Base-by-base conservation (phyloP, 2,888 invertebrate genomes). In the Agrochola litura region DNA sequence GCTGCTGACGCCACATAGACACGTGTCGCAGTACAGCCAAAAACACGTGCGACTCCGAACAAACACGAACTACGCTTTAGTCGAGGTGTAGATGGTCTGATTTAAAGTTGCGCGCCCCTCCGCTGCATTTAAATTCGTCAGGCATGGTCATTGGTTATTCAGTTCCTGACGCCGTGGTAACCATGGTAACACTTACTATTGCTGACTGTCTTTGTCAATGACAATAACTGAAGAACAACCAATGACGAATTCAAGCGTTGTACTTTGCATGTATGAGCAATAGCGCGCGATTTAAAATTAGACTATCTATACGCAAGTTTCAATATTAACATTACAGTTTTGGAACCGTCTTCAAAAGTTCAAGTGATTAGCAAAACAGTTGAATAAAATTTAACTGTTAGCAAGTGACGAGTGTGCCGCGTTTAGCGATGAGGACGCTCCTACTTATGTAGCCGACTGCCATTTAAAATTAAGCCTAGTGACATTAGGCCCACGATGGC, bases 371-470 rank as follows among this genome's bases (percentile, higher is more conserved):
- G 64, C 60, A 65, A 46, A 46, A 60, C 83, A 60, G 81, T 79
- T 56, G 46, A 77, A 77, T 73, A 8, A 56, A 37, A 83, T 81
- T 70, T 0, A 41, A 63, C 63, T 68, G 76, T 73, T 71, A n/a
- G 70, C 68, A 49, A 78, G 82, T 73, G 82, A 56, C 72, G 77
- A 69, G 86, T 63, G 54, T 64, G 69, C 76, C 65, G 71, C 30
- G 63, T 69, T 58, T 10, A 25, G 69, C 71, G 83, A 81, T 37
- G 56, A 46, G 41, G 79, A 86, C 84, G 78, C 86, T 81, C 69
- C 73, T 83, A 86, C 82, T 82, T 86, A 87, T 85, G 85, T 89
- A 90, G 89, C 89, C 89, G 91, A 91, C 91, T 92, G 92, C 92
- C 92, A 92, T 92, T 92, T 92, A 90, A 86, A 86, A 83, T 88